These are phyloP conservation scores for Helleia helle DNA, from an alignment of 2,888 invertebrate genomes.

Conservation along the genomic window DNA sequence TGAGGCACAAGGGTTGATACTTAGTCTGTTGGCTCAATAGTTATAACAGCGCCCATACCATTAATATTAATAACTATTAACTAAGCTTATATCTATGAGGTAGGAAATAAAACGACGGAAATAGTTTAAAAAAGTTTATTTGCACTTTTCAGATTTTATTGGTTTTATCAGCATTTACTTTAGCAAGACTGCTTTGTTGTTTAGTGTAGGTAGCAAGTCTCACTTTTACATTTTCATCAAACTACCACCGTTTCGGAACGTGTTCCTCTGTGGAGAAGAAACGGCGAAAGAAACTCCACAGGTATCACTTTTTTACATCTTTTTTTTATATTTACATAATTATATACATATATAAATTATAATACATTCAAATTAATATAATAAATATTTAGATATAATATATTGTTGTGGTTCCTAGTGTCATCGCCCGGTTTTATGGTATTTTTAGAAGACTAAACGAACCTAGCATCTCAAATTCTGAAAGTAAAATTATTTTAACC, in stretches of 20 bases:
- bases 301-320: constrained; percentile 21
- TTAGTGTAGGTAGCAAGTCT: constrained; percentile 10
- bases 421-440: constrained; percentile 24
- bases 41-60: no score
- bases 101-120: constrained; percentile 36
- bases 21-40: no score
- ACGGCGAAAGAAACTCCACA: constrained; percentile 62
- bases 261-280: constrained; percentile 57
- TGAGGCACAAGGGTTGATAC: no score
- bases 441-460: no score
- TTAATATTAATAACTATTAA: no score
- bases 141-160: constrained; percentile 1
- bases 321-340: not conserved
- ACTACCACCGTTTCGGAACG: constrained; percentile 50
- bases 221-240: not conserved
- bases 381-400: not conserved
- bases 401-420: no score
- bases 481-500: not conserved
- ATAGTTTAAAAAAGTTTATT: constrained; percentile 25
- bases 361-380: not conserved
- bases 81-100: not conserved
- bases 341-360: constrained; percentile 8
- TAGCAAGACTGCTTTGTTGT: constrained; percentile 7
- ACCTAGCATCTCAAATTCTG: no score
- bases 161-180: not conserved